Base-by-base conservation (phyloP, 1,140 invertebrate species). In the Neodiprion virginianus region DNA sequence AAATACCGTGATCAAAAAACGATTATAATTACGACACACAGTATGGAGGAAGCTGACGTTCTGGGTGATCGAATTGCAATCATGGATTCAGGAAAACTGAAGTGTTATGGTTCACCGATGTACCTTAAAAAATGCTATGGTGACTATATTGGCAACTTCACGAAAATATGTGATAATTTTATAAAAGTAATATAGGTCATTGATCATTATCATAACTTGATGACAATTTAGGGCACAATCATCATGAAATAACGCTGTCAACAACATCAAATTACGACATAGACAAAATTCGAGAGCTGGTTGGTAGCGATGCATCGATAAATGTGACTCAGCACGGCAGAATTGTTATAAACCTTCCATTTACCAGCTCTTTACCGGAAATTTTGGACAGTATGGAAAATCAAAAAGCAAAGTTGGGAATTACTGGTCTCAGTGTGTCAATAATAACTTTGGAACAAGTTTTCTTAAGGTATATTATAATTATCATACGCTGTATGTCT, bases 31-130 rank as follows among this genome's bases (percentile, higher is more conserved):
- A 98, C 97, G 2, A 99, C 98, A 1, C 98, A 99, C 87, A 98
- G 96, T 86, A 98, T 99, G 97, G 98, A 99, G 88, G 98, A 99
- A 89, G 98, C 98, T 9, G 98, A 99, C 88, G 91, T 95, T 17
- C 89, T 99, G 0, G 97, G 97, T 1, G 97, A 99, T 86, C 91
- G 96, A 76, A 96, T 99, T 76, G 96, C 96, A 7, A 98, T 99
- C 71, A 94, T 99, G 91, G 92, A 96, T 68, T 91, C 93, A 68
- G 97, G 97, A 2, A 88, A 90, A 73, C 85, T 98, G 1, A 92
- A 93, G 80, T 97, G 96, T 82, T 93, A 92, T 87, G 97, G 96
- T 47, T 93, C 95, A 1, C 92, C 96, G 23, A 92, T 97, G 79
- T 96, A 95, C 81, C 88, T 98, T 67, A 98, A 98, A 85, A 95